Base-by-base conservation (phyloP, 2,113 vertebrate genomes). In the Dromaius novaehollandiae region DNA sequence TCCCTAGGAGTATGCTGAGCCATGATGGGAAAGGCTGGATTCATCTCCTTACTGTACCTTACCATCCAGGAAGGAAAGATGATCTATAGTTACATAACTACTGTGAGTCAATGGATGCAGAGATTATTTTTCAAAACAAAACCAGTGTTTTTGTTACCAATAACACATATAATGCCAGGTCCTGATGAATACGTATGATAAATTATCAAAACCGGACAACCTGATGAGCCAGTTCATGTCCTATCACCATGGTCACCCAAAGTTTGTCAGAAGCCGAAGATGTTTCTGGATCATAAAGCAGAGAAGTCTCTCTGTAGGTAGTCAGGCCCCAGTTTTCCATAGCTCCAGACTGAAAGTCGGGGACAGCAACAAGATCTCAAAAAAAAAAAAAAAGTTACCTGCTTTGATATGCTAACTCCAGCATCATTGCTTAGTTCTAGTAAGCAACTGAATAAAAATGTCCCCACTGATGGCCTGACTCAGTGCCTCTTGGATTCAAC, bases 281-380 rank as follows among this genome's bases (percentile, higher is more conserved):
- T 18, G 96, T 97, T 68, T 91, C 86, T 5, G 98, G 96, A 83
- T 98, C 97, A 61, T 96, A 98, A 58, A 98, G 97, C 46, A 98
- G 95, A 82, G 98, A 98, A 2, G 96, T 98, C 94, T 98, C 98
- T 90, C 96, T 97, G 81, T 98, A 98, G 32, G 98, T 98, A 81
- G 97, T 98, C 85, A 98, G 97, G 82, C 98, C 98, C 98, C 98
- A 98, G 91, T 98, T 98, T 94, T 98, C 98, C 98, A 98, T 98
- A 13, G 98, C 98, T 77, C 98, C 98, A 7, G 88, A 48, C 90
- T 94, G 76, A 83, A 98, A 98, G 78, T 98, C 98, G 79, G 98
- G 97, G 71, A 98, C 98, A 22, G 98, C 98, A 88, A 98, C 94
- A 56, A 98, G 94, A 93, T 98, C 98, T 98, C 83, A 48, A 64